Percentiles rank a stretch among this genome's conserved stretches.
Evolutionary conservation across 1,140 invertebrate species (phyloP).

Genomic region (Diachasmimorpha longicaudata): DNA sequence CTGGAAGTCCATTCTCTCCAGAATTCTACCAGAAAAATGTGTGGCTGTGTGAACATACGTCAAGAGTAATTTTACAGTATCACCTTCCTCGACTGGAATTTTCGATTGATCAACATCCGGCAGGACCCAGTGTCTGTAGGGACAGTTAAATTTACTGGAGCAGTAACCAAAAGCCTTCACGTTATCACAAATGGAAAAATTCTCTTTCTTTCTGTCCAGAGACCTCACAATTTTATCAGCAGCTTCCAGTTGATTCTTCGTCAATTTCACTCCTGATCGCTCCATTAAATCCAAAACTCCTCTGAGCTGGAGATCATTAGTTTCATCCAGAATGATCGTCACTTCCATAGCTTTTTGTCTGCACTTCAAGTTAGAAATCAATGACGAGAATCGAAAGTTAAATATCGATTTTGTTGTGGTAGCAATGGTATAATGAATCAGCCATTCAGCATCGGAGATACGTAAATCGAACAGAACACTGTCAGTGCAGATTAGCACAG

Average conservation of each 20-base stretch:
- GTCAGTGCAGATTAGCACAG: conserved; percentile 56
- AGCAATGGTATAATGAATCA: conserved; percentile 57
- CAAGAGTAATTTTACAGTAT: conserved; percentile 45
- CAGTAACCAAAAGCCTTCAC: conserved; percentile 55
- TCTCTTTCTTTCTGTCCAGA: conserved; percentile 45
- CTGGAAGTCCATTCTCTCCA: conserved; percentile 35
- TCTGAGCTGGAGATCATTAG: conserved; percentile 47
- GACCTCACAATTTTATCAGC: conserved; percentile 38
- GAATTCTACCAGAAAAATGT: conserved; percentile 51
- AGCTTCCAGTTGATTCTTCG: conserved; percentile 19
- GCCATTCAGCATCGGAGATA: conserved; percentile 49
- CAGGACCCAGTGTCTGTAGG: conserved; percentile 49
- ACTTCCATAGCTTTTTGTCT: conserved; percentile 39
- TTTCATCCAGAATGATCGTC: conserved; percentile 51
- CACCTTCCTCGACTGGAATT: conserved; percentile 40
- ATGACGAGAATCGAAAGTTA: conserved; percentile 52
- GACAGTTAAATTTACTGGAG: conserved; percentile 39
- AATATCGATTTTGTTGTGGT: conserved; percentile 49
- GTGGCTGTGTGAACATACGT: conserved; percentile 47
- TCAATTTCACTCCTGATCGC: conserved; percentile 42
- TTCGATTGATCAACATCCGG: conserved; percentile 44
- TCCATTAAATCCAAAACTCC: conserved; percentile 48
- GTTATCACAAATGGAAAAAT: conserved; percentile 48
- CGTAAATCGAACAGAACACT: conserved; percentile 47
- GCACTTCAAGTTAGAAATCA: conserved; percentile 50